Evolutionary conservation across 2,797 vertebrate species (phyloP), one percentile per base, ranked within the genome.

Genomic region (Antrozous pallidus): DNA sequence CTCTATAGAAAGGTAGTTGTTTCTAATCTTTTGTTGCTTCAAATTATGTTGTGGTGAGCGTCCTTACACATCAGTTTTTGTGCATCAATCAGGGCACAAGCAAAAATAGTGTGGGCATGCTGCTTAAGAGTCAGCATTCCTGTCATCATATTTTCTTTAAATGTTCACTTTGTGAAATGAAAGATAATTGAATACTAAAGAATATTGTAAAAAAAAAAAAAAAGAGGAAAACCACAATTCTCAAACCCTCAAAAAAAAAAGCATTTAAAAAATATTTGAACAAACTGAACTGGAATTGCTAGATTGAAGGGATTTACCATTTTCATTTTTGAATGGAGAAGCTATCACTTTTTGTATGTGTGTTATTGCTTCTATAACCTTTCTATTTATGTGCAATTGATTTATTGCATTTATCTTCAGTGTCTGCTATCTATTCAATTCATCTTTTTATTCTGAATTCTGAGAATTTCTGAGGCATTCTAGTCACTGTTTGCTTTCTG

Each of bases 311-410:
- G 17, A 51, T 54, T 3, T 22, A 47, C 42, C 10, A 63, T 74
- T 88, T 87, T 87, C 18, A n/a, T 78, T 90, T 95, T 74, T 79
- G 54, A 75, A 78, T 63, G 33, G 78, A 69, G 13, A 83, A 58
- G 49, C 5, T 4, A 33, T 78, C 5, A 45, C 26, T 16, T 40
- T 33, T 38, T 73, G 40, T 94, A 82, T 77, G 0, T 54, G 4
- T 88, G 28, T 79, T 75, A 75, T 3, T 96, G 40, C 65, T 74
- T 94, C 36, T 89, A 18, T 0, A 81, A 3, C 84, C 5, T 75
- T 33, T 91, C 28, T 82, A 5, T 67, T 79, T 70, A 16, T 74
- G 3, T 67, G n/a, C 42, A 13, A 38, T 38, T 88, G 73, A 69
- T 90, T 90, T 51, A 79, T 92, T 84, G 3, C 17, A 54, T 85